Evolutionary conservation across 1,140 invertebrate species (phyloP).

Genomic region (Drosophila micromelanica): DNA sequence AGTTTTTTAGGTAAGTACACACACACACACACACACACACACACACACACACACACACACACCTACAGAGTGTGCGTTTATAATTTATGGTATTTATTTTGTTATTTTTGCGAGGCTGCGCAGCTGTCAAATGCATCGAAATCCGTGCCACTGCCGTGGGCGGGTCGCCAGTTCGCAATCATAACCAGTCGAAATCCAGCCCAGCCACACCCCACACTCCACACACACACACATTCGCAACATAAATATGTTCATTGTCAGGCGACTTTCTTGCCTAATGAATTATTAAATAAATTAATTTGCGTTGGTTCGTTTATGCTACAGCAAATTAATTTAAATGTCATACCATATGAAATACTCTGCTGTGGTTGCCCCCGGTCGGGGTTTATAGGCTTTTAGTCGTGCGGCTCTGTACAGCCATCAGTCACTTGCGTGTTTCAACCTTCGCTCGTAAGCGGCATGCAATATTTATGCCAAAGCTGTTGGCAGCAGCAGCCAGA

Average conservation of each 20-base stretch:
- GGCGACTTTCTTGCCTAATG: constrained; percentile 76
- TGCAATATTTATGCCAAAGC: constrained; percentile 72
- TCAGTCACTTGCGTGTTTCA: constrained; percentile 42
- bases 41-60: neutral
- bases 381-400: constrained; percentile 24
- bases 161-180: constrained; percentile 8
- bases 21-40: constrained; percentile 2
- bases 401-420: constrained; percentile 17
- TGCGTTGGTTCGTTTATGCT: constrained; percentile 58
- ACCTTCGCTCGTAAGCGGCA: constrained; percentile 47
- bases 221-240: constrained; percentile 24
- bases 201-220: constrained; percentile 1
- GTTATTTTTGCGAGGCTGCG: constrained; percentile 51
- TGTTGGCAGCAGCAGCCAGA: constrained; percentile 36
- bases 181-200: constrained; percentile 8
- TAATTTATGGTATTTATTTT: constrained; percentile 79
- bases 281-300: constrained; percentile 83
- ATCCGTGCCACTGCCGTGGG: constrained; percentile 56
- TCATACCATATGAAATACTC: constrained; percentile 47
- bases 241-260: constrained; percentile 75
- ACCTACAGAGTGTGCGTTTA: constrained; percentile 27
- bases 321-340: constrained; percentile 81
- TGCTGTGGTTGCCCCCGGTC: constrained; percentile 16
- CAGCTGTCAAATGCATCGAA: constrained; percentile 70
- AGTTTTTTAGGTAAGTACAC: constrained; percentile 88